Base-by-base conservation (phyloP, 2,113 vertebrate species). In the Natator depressus region DNA sequence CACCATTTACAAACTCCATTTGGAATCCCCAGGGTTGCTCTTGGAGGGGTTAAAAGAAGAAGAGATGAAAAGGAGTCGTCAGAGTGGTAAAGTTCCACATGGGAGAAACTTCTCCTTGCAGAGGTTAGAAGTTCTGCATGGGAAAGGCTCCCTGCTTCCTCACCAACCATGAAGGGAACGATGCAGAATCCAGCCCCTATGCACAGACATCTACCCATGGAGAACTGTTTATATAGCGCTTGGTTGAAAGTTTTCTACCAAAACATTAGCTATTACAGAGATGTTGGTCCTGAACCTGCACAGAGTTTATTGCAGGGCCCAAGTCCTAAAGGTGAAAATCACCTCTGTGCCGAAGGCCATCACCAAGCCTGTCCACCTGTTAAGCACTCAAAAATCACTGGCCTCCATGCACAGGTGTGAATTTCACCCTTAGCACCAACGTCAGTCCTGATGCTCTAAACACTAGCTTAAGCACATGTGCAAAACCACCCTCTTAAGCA, bases 401-500 rank as follows among this genome's bases (percentile, higher is more conserved):
- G 5, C 42, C 72, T 72, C 46, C 2, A 47, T 54, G 78, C 50
- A 59, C 46, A 85, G 88, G 47, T 7, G 19, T 49, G 76, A 20
- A 10, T 49, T 42, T 2, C 80, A 25, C 5, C 8, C 87, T 89
- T 72, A 27, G 22, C 75, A 3, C 27, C 47, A 35, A 76, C 2
- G 4, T 17, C 59, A 11, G 47, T 6, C 1, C 13, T 2, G 10
- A 1, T 0, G 42, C 78, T 17, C 69, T 0, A 1, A 51, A 59
- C 24, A 6, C 20, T 4, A 76, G 31, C 49, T 57, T 0, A 5
- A 51, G 7, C 62, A 65, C n/a, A 17, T 0, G 0, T 19, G 57
- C 53, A 31, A 19, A 84, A 57, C 54, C 0, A 0, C 20, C 0
- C 19, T 1, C 46, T n/a, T 72, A 75, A 53, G 2, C 1, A 1